A percentile compares a stretch with the other conserved stretches of the same genome.
Conservation (phyloP, 2,113 vertebrate genomes). For the Bufo bufo region DNA sequence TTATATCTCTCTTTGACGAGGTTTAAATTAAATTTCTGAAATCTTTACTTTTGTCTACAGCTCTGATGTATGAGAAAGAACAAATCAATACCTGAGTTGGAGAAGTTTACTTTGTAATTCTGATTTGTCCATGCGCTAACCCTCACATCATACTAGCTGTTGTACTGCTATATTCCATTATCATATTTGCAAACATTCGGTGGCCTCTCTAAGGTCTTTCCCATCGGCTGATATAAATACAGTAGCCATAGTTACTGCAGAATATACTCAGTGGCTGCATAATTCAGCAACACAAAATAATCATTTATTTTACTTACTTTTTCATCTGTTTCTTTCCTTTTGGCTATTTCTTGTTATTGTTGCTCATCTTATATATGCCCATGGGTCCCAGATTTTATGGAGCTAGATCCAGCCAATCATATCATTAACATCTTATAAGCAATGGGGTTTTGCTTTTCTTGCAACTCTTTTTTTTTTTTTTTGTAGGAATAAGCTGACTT, state of each 20-base stretch:
- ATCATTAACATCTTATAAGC: background rate
- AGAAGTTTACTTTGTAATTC: constrained; percentile 21
- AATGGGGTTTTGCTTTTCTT: constrained; percentile 1
- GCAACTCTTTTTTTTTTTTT: too few species aligned
- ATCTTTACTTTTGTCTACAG: constrained; percentile 26
- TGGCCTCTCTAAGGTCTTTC: background rate
- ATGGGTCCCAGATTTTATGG: background rate
- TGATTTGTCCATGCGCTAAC: background rate
- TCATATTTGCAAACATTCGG: background rate
- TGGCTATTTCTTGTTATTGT: background rate
- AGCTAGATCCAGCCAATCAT: background rate
- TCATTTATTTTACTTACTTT: background rate
- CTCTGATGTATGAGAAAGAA: constrained; percentile 40
- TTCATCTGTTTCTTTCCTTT: background rate
- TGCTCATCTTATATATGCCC: background rate
- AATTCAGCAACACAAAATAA: background rate
- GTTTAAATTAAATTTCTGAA: constrained; percentile 46
- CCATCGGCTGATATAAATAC: background rate
- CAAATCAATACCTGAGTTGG: constrained; percentile 35
- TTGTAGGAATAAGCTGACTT: background rate
- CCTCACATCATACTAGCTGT: background rate
- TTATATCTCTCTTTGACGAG: constrained; percentile 61
- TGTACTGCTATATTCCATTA: background rate
- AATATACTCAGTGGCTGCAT: background rate
- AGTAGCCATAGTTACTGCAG: background rate